Evolutionary conservation across 1,140 invertebrate species (phyloP).

Genomic region (Bombyx mori): DNA sequence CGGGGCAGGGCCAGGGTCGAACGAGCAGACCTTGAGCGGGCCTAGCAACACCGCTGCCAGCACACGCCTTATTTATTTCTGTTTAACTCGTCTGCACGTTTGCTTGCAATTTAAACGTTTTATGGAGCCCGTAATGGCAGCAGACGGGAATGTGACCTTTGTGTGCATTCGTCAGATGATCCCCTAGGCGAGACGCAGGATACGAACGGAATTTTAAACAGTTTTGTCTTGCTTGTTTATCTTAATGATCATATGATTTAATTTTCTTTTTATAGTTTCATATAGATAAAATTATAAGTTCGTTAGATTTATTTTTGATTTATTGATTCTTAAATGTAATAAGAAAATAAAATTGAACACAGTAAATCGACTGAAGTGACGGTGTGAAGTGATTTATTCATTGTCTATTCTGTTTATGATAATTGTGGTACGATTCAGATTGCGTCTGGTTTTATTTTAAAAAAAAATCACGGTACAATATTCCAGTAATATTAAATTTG

Average conservation of each 20-base stretch:
- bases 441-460: no score
- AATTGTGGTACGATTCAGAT: no score
- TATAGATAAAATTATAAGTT: no score
- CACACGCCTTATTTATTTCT: constrained; percentile 46
- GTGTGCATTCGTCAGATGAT: constrained; percentile 17
- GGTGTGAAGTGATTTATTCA: no score
- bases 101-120: constrained; percentile 40
- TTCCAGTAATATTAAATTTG: no score
- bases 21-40: constrained; percentile 43
- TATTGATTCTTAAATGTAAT: no score
- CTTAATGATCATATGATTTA: constrained; percentile 11
- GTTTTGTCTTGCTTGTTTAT: constrained; percentile 16
- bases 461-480: no score
- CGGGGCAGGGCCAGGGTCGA: constrained; percentile 35
- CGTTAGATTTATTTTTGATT: no score
- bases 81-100: constrained; percentile 45
- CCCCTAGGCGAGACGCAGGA: constrained; percentile 9
- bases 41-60: constrained; percentile 50
- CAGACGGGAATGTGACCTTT: constrained; percentile 21
- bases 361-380: no score
- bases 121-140: constrained; percentile 35
- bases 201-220: constrained; percentile 14
- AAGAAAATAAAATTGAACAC: no score
- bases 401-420: no score
- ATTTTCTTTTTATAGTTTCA: background rate